Evolutionary conservation across 2,113 vertebrate species (phyloP), one percentile per base, ranked within the genome.

Genomic region (Brachionichthys hirsutus): DNA sequence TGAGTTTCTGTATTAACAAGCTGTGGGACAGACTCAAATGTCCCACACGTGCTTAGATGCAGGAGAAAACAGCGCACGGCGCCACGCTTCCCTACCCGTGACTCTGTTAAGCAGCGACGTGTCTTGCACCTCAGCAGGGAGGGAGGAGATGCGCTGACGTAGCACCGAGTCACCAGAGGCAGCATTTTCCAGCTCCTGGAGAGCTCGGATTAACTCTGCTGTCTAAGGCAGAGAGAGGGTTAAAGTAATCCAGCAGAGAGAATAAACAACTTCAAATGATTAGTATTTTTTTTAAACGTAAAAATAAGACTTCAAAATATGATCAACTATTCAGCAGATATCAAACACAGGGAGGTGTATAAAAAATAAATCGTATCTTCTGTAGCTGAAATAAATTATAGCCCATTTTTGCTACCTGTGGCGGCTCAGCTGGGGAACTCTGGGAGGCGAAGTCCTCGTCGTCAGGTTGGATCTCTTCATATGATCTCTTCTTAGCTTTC

Each of bases 161-260:
- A 99, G 93, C 59, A 94, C 91, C 65, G 94, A 95, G 83, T 98
- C 96, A 40, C 94, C 92, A 40, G 95, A 97, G 44, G 97, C 95
- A 60, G 96, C 95, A 10, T 98, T 98, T 88, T 99, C 97, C 78
- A 99, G 91, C 89, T 99, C 97, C 90, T 98, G 96, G 73, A 99
- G 90, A 49, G 96, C 94, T 90, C 93, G 94, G 88, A 98, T 96
- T 79, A 99, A 92, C 88, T 98, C 95, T 58, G 92, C 90, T 40
- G 95, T 97, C 97, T 99, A 90, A 84, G 18, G 15, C 3, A 22
- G 45, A 50, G 16, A n/a, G 1, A 19, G 15, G 22, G 14, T 20
- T 36, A 13, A 9, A 8, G n/a, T 44, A 9, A 45, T 38, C 30
- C 36, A 12, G 18, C 0, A 34, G 1, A 12, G 24, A 12, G 8